Conservation (phyloP, 2,797 vertebrate genomes). For the Micrastur ruficollis region DNA sequence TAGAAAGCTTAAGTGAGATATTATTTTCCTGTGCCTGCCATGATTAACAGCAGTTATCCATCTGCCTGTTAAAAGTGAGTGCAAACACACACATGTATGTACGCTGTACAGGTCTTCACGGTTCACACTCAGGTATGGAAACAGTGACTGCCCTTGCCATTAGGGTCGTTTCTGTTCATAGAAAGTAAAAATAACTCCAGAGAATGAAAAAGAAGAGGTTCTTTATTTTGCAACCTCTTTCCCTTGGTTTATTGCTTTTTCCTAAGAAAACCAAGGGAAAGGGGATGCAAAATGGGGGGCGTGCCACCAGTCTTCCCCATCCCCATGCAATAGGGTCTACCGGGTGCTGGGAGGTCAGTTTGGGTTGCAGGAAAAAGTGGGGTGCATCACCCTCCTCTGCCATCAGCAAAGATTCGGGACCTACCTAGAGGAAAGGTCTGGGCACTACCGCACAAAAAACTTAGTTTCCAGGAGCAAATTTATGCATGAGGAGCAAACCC, state of each 20-base stretch:
- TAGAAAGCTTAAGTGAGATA: neutral
- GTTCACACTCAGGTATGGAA: neutral
- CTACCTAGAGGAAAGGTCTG: neutral
- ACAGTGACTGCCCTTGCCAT: neutral
- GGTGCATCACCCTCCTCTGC: neutral
- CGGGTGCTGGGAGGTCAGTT: neutral
- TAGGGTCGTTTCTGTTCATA: neutral
- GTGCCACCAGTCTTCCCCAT: neutral
- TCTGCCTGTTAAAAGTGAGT: neutral
- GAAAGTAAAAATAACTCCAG: neutral
- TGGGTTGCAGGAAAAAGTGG: rapidly evolving
- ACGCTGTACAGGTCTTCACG: neutral
- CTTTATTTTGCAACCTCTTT: neutral
- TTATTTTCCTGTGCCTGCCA: neutral
- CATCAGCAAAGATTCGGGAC: neutral
- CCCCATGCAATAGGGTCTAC: neutral
- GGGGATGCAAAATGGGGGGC: neutral
- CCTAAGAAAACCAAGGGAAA: neutral
- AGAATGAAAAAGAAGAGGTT: neutral
- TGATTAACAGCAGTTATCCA: neutral
- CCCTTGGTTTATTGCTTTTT: neutral
- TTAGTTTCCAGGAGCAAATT: neutral
- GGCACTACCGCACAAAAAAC: neutral
- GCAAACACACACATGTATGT: neutral
- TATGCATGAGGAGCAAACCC: neutral